A percentile compares a stretch with the other conserved stretches of the same genome.
phyloP scores from a whole-genome alignment of 2,888 invertebrate genomes.

The Rhaphigaster nebulosa region DNA sequence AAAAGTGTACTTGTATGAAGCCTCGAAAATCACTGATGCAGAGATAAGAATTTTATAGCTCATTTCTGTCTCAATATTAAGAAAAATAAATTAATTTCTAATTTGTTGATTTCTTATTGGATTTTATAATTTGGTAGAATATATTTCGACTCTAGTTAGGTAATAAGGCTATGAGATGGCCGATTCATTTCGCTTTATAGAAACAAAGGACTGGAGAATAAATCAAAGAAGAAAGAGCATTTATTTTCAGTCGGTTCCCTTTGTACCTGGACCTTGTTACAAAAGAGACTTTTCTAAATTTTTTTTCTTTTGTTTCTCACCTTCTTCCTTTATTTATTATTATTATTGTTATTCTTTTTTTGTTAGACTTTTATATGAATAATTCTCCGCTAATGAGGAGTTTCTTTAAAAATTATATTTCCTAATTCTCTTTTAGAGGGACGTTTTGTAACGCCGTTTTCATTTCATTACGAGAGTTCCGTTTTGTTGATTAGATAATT shows the following conservation, averaged over 20 bases:
- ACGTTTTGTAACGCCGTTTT: not conserved
- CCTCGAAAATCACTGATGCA: too few relatives aligned
- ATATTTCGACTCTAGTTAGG: not conserved
- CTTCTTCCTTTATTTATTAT: slow-evolving; percentile 19
- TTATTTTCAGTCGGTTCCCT: not conserved
- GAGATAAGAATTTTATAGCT: too few relatives aligned
- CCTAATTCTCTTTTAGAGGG: not conserved
- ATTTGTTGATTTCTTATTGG: too few relatives aligned
- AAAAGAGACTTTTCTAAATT: not conserved
- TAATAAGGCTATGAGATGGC: not conserved
- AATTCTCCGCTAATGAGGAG: not conserved
- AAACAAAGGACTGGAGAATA: not conserved
- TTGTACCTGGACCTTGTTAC: not conserved
- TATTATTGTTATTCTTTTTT: not conserved
- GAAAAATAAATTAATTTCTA: too few relatives aligned
- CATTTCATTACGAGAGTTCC: not conserved
- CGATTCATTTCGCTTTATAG: not conserved
- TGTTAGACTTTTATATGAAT: not conserved
- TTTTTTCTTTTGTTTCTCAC: not conserved
- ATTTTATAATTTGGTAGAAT: not conserved
- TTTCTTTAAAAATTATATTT: not conserved
- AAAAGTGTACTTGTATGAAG: too few relatives aligned
- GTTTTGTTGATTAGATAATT: slow-evolving; percentile 8
- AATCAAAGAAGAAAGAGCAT: slow-evolving; percentile 19
- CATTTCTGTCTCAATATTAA: too few relatives aligned